Evolutionary conservation across 2,113 vertebrate species (phyloP), one percentile per base, ranked within the genome.

Genomic region (Sula dactylatra): DNA sequence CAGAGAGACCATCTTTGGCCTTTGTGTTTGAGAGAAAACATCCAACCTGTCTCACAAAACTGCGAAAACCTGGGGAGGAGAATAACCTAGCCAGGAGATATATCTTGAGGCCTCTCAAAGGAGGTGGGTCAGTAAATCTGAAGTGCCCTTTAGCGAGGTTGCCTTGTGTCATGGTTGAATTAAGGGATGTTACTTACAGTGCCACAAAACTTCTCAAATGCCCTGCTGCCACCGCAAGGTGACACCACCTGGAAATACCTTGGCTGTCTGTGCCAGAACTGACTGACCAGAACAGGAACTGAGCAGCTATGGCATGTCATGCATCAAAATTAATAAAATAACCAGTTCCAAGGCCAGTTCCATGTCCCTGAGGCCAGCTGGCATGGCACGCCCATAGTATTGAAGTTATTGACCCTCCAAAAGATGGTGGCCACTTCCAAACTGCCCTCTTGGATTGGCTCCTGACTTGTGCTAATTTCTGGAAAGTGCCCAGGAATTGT

Each of bases 31-130:
- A 84, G 21, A 54, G 18, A 49, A 89, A 74, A 87, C 38, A 56
- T 5, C 21, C 67, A 87, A n/a, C 11, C 40, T 83, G 21, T 44
- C 44, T 59, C 16, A 56, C 7, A 64, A 70, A 85, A 10, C 11
- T 36, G 11, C 0, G 1, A 59, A 90, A 82, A 32, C 0, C 0
- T 42, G 14, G 15, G 4, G 13, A 85, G 21, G 10, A 93, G 18
- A 78, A 67, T 42, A 78, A 34, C 13, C 4, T 52, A 61, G 2
- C 7, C 29, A 76, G 59, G 6, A 76, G 17, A 69, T 52, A 11
- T 31, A 62, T 19, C 50, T 44, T 66, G 49, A 84, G 11, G 5
- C 3, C 8, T 58, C 59, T 45, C 8, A 49, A 6, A 77, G n/a
- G 36, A 89, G 13, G 2, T 17, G 4, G 11, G 8, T 54, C 6